Percentiles rank a stretch among this genome's conserved stretches.
Evolutionary conservation across 1,140 invertebrate genomes (phyloP).

Genomic region (Dolichoris vasculosae): DNA sequence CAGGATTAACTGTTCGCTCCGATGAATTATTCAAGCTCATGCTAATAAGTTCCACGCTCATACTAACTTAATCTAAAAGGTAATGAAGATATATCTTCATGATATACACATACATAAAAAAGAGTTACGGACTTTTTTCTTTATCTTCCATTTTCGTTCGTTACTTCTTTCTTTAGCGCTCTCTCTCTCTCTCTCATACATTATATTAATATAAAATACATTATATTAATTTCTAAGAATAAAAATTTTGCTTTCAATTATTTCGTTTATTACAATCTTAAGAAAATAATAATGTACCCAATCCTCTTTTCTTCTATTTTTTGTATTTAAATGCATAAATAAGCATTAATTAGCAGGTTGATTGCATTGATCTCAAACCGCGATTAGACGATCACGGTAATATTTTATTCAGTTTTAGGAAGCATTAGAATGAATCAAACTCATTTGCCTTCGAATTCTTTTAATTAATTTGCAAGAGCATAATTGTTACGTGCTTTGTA

Average conservation of each 20-base stretch:
- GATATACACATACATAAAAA: background rate
- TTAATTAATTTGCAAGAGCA: conserved; percentile 43
- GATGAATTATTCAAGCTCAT: conserved; percentile 52
- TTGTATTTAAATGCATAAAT: conserved; percentile 27
- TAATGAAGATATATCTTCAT: conserved; percentile 33
- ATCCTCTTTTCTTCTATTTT: background rate
- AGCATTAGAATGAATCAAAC: background rate
- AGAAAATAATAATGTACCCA: background rate
- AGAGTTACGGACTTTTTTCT: background rate
- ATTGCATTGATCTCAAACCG: conserved; percentile 33
- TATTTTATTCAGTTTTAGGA: conserved; percentile 48
- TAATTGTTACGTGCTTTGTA: conserved; percentile 31
- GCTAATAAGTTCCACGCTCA: conserved; percentile 45
- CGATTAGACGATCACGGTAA: background rate
- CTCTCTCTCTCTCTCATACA: too few species aligned
- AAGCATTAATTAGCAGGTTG: conserved; percentile 34
- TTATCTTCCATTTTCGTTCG: too few species aligned
- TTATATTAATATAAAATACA: too few species aligned
- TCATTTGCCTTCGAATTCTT: background rate
- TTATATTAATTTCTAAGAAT: too few species aligned
- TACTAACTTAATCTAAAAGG: conserved; percentile 5
- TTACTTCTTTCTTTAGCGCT: too few species aligned
- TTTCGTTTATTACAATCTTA: too few species aligned
- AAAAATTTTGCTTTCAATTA: too few species aligned
- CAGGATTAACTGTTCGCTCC: conserved; percentile 49